Conservation (phyloP, 2,888 invertebrate genomes). For the Anarsia innoxiella region DNA sequence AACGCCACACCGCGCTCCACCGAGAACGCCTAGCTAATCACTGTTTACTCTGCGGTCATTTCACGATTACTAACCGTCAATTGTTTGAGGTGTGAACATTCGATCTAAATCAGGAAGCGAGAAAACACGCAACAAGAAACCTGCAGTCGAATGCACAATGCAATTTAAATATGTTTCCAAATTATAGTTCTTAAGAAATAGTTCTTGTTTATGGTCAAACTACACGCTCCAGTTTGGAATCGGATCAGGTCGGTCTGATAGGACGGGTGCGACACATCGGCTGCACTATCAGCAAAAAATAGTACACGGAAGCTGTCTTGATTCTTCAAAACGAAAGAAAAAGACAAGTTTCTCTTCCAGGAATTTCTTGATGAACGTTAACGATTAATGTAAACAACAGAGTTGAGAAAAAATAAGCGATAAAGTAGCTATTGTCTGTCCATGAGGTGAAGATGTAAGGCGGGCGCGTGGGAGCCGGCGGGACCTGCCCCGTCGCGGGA, state of each 20-base stretch:
- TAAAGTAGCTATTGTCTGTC: slow-evolving; percentile 59
- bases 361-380: slow-evolving; percentile 49
- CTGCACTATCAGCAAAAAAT: slow-evolving; percentile 43
- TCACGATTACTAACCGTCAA: slow-evolving; percentile 1
- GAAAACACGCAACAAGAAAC: slow-evolving; percentile 6
- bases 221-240: slow-evolving; percentile 38
- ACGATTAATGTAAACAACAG: slow-evolving; percentile 56
- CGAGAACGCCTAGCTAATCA: background rate
- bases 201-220: slow-evolving; percentile 24
- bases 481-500: slow-evolving; percentile 53
- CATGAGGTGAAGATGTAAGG: slow-evolving; percentile 56
- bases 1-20: background rate
- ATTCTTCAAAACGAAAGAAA: slow-evolving; percentile 49
- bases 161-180: background rate
- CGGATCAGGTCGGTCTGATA: slow-evolving; percentile 43
- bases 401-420: slow-evolving; percentile 54
- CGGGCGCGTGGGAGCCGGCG: slow-evolving; percentile 55
- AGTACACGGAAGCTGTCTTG: slow-evolving; percentile 54
- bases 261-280: too few relatives aligned
- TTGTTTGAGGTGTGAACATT: slow-evolving; percentile 2
- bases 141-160: background rate
- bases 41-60: background rate
- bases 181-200: slow-evolving; percentile 3
- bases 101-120: slow-evolving; percentile 8
- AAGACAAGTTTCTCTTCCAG: slow-evolving; percentile 60